phyloP scores from a whole-genome alignment of 2,113 vertebrate genomes.

The Numida meleagris region DNA sequence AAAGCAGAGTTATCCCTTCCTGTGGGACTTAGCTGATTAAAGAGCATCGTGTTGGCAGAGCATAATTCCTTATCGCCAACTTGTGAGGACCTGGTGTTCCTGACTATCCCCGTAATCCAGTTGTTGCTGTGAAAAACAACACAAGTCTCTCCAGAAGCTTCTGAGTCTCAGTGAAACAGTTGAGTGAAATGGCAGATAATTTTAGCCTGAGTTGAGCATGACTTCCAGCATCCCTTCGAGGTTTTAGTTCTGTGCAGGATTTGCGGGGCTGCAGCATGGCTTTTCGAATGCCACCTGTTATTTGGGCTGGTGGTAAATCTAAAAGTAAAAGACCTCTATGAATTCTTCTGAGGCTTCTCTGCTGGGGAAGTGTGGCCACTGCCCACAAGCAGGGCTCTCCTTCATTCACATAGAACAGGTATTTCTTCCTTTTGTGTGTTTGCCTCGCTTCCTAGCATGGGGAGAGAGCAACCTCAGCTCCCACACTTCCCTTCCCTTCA shows the following conservation, averaged over 20 bases:
- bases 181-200: background rate
- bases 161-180: background rate
- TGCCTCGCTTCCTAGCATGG: background rate
- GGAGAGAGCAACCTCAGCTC: background rate
- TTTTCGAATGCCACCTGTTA: background rate
- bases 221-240: background rate
- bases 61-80: background rate
- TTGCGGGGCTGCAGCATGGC: background rate
- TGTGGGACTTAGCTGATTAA: background rate
- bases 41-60: background rate
- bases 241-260: background rate
- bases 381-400: no score
- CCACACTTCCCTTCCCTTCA: background rate
- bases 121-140: background rate
- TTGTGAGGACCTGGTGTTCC: background rate
- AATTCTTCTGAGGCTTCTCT: background rate
- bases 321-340: no score
- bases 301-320: background rate
- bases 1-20: background rate
- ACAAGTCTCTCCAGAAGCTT: background rate
- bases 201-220: background rate
- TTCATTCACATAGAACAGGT: no score
- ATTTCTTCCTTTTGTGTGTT: background rate
- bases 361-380: background rate
- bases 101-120: background rate